Conservation (phyloP, 2,797 vertebrate species). For the Syngnathus rostellatus region DNA sequence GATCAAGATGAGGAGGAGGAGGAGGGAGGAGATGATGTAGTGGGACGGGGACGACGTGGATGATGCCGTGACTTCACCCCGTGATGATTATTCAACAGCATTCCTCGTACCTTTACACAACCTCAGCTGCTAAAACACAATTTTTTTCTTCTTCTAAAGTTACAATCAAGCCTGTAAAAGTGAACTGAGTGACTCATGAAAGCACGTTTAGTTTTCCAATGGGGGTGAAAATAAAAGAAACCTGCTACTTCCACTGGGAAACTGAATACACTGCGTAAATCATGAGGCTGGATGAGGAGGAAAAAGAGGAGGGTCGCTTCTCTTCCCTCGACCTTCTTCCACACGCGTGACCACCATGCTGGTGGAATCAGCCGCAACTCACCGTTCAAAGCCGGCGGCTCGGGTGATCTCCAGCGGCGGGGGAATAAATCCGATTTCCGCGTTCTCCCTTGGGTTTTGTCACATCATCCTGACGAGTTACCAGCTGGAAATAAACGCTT, state of each 20-base stretch:
- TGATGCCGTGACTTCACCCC: conserved; percentile 30
- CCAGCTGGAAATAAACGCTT: conserved; percentile 37
- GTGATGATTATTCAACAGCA: conserved; percentile 17
- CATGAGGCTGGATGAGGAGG: not conserved
- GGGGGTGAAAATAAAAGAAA: not conserved
- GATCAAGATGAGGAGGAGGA: conserved; percentile 13
- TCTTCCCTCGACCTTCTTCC: conserved; percentile 45
- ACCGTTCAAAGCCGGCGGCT: conserved; percentile 21
- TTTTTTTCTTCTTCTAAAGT: not conserved
- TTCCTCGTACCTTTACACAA: conserved; percentile 4
- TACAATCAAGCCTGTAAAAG: not conserved
- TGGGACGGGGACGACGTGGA: conserved; percentile 26
- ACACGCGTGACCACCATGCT: conserved; percentile 4
- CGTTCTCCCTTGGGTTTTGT: conserved; percentile 43
- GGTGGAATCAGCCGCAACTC: conserved; percentile 25
- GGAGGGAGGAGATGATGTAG: conserved; percentile 9
- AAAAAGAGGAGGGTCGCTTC: not conserved
- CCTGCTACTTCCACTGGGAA: not conserved
- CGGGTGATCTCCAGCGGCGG: conserved; percentile 38
- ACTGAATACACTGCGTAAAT: not conserved
- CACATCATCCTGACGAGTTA: conserved; percentile 61
- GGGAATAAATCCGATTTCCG: conserved; percentile 23
- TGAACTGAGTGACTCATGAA: not conserved
- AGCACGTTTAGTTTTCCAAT: not conserved
- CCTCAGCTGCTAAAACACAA: not conserved